Percentiles rank a stretch among this genome's conserved stretches.
Conservation (phyloP, 2,888 invertebrate genomes). For the Eudasyphora cyanicolor region DNA sequence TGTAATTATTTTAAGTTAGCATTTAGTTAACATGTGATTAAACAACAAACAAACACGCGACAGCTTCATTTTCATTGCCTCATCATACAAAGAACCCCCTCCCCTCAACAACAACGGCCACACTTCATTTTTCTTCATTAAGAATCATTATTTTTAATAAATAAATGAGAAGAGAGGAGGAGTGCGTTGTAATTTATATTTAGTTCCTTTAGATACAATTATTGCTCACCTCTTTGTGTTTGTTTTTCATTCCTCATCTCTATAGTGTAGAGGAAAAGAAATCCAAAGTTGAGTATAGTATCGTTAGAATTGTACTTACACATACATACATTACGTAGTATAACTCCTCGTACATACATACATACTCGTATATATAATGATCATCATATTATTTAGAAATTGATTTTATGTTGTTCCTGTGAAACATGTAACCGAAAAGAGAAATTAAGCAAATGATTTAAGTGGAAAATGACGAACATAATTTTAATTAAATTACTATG, state of each 20-base stretch:
- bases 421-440: constrained; percentile 26
- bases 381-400: constrained; percentile 4
- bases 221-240: not conserved
- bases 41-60: not conserved
- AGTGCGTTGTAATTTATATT: not conserved
- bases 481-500: constrained; percentile 46
- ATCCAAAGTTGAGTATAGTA: not conserved
- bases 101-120: not conserved
- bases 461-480: constrained; percentile 31
- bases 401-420: constrained; percentile 30
- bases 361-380: not conserved
- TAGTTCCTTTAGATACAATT: constrained; percentile 14
- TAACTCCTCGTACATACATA: not conserved
- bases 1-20: constrained; percentile 74
- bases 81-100: not conserved
- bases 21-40: constrained; percentile 62
- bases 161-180: too few relatives aligned
- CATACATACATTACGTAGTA: too few relatives aligned
- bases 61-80: not conserved
- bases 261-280: not conserved
- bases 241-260: not conserved
- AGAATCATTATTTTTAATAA: not conserved
- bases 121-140: not conserved
- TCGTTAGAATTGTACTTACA: constrained; percentile 10
- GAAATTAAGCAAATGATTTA: not conserved